These are phyloP conservation scores for Falco peregrinus DNA, from an alignment of 2,797 vertebrate species.

Conservation along the genomic window DNA sequence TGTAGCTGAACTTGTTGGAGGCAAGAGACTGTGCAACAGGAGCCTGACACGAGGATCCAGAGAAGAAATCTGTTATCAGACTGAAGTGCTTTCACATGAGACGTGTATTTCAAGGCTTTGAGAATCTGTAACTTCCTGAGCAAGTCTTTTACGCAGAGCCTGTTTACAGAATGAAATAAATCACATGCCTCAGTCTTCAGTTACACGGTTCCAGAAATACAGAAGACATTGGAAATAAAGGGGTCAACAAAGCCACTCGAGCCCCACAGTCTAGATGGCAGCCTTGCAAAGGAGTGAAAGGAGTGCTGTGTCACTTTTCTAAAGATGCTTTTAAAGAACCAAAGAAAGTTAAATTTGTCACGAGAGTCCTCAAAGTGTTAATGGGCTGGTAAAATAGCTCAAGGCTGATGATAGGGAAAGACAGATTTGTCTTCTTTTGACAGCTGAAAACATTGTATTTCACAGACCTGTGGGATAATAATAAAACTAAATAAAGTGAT, in stretches of 20 bases:
- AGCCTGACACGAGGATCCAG: background rate
- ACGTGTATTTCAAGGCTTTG: background rate
- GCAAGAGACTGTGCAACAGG: background rate
- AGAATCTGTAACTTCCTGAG: background rate
- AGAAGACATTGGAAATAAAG: background rate
- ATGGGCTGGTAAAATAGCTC: background rate
- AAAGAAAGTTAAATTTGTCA: background rate
- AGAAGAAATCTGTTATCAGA: background rate
- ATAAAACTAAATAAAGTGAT: background rate
- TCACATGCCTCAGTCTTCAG: background rate
- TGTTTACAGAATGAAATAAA: background rate
- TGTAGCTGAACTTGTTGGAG: background rate
- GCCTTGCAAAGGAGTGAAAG: background rate
- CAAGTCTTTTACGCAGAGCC: background rate
- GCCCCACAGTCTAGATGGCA: background rate
- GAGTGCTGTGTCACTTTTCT: background rate
- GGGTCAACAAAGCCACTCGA: rapidly evolving
- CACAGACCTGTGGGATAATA: background rate
- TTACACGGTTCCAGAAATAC: background rate
- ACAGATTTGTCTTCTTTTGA: background rate
- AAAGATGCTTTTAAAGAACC: background rate
- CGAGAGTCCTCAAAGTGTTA: background rate
- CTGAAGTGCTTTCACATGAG: background rate
- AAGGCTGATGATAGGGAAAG: background rate
- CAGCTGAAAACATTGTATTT: background rate